Base-by-base conservation (phyloP, 2,113 vertebrate genomes). In the Hydrochoerus hydrochaeris region DNA sequence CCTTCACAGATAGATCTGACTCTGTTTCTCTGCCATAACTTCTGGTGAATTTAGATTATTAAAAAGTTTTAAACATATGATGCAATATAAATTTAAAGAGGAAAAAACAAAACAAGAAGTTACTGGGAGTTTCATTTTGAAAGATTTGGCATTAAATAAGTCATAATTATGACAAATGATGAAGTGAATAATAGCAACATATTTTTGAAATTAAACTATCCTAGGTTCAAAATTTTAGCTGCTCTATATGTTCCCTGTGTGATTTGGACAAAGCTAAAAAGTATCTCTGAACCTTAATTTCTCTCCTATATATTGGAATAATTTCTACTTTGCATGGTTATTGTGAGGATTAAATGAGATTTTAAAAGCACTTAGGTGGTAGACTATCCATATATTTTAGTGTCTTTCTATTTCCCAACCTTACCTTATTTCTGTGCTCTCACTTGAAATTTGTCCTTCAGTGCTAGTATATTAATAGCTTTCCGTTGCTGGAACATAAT, bases 181-280 rank as follows among this genome's bases (percentile, higher is more conserved):
- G 75, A 2, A 38, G 19, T 78, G 30, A 95, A n/a, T n/a, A 52
- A 52, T 10, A 87, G 38, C 58, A 88, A 8, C 5, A 52, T 54
- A 71, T 84, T 54, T 69, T 58, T 91, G 26, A 71, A 67, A 69
- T 62, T 71, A 91, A 30, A 26, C 24, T 32, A 14, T 71, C 75
- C 16, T 41, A 9, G 63, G 35, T 87, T 97, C 38, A 73, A 52
- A 52, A 58, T 90, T 96, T 86, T 88, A 49, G 57, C 46, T 73
- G 10, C 20, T 14, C 30, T 7, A 3, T 32, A 7, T 44, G 16
- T 92, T 63, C 54, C 6, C 46, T 69, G 3, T 84, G 11, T 84
- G 12, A 63, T 52, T 77, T 49, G 35, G 44, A 16, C 75, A 65
- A 89, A 88, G n/a, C n/a, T 52, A 41, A 30, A 22, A 10, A 49